These are phyloP conservation scores for Hymenochirus boettgeri DNA, from an alignment of 2,113 vertebrate genomes.

Conservation along the genomic window DNA sequence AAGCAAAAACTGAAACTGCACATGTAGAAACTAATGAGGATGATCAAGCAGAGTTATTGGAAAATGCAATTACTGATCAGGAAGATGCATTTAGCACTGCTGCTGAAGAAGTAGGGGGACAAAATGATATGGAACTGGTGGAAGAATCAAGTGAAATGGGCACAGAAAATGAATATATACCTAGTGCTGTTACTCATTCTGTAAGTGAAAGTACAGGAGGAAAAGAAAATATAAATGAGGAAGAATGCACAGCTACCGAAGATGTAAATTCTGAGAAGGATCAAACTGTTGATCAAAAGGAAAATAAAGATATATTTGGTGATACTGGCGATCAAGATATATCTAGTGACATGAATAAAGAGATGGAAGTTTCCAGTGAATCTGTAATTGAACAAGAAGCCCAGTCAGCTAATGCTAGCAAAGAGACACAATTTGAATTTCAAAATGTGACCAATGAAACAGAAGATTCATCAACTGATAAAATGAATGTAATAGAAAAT, in stretches of 20 bases:
- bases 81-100: neutral
- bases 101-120: neutral
- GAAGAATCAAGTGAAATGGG: neutral
- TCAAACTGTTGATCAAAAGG: neutral
- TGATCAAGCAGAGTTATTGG: neutral
- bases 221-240: no score
- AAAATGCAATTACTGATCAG: neutral
- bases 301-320: neutral
- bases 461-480: neutral
- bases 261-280: neutral
- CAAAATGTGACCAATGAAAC: neutral
- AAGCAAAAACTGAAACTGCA: conserved; percentile 37
- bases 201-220: neutral
- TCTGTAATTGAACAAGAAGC: neutral
- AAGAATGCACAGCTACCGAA: neutral
- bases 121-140: neutral
- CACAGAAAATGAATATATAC: neutral
- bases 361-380: neutral
- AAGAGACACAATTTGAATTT: neutral
- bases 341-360: conserved; percentile 7
- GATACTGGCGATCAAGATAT: conserved; percentile 6
- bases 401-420: neutral
- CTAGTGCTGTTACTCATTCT: neutral
- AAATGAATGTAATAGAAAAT: neutral
- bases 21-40: conserved; percentile 22